A percentile compares a stretch with the other conserved stretches of the same genome.
These are phyloP conservation scores for Caenorhabditis inopinata DNA, from an alignment of 1,140 invertebrate species.

Conservation along the genomic window DNA sequence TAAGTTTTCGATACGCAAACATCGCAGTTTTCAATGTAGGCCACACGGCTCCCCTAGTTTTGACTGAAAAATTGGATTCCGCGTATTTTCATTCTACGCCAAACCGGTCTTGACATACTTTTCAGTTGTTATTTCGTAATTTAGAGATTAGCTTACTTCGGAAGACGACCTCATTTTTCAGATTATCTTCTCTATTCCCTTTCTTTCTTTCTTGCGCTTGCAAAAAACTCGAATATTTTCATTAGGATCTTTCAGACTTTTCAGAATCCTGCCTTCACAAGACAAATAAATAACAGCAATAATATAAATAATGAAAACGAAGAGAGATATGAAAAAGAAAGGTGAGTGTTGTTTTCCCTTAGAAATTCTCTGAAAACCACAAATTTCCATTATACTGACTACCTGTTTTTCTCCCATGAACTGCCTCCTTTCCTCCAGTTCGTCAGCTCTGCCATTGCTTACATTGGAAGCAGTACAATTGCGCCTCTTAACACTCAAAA, in stretches of 20 bases:
- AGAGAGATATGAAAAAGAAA: not conserved
- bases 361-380: no score
- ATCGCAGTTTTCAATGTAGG: not conserved
- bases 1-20: conserved; percentile 19
- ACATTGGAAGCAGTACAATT: no score
- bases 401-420: no score
- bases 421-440: no score
- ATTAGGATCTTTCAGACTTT: no score
- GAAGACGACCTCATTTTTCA: not conserved
- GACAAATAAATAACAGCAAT: not conserved
- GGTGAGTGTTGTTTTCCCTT: not conserved
- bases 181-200: not conserved
- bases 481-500: no score
- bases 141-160: conserved; percentile 3
- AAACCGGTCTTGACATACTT: not conserved
- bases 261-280: not conserved
- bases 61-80: not conserved
- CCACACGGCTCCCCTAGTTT: not conserved
- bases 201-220: not conserved
- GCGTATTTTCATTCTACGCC: not conserved
- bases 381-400: no score
- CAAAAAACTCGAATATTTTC: not conserved
- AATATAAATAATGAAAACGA: not conserved
- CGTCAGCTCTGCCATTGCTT: no score
- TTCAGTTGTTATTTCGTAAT: not conserved